Evolutionary conservation across 2,113 vertebrate species (phyloP), one percentile per base, ranked within the genome.

Genomic region (Nansenia antarctica): DNA sequence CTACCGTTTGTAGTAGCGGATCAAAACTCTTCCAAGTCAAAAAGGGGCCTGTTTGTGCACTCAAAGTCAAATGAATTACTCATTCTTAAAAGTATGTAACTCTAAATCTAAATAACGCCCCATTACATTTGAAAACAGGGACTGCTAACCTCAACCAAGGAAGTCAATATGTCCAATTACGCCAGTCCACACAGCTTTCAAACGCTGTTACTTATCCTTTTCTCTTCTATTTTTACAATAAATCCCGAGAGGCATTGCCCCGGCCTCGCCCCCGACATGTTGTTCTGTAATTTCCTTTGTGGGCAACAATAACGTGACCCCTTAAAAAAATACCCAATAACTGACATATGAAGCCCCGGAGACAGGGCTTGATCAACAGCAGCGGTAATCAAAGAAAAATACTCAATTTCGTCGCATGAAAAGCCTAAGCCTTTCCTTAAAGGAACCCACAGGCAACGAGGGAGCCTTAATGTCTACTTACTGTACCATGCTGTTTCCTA

Each of bases 271-370:
- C 30, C 31, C 22, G 32, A 76, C 77, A 65, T 45, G 54, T 66
- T 52, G 8, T 64, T 34, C 65, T 42, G 62, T 64, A 29, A 81
- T 83, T 83, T 79, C 74, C 70, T 77, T 65, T 32, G 65, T 73
- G 73, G 65, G 60, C 62, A 80, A 70, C 75, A 84, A 79, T 79
- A 84, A 80, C 67, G 64, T 30, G 64, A 71, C 9, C 62, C 67
- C 75, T 80, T 75, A 66, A 77, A 82, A 77, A 82, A 80, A 71
- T 65, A 75, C 69, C 66, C 78, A 86, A 83, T 87, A 80, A 84
- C 67, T 35, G 64, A n/a, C 14, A 1, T 52, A 1, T n/a, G 62
- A 73, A 84, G 70, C 83, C 84, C 85, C 7, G 67, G 82, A 79
- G 85, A 82, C 66, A n/a, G 4, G 4, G 47, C 63, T 69, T 83